Base-by-base conservation (phyloP, 2,888 invertebrate species). In the Therioaphis trifolii region DNA sequence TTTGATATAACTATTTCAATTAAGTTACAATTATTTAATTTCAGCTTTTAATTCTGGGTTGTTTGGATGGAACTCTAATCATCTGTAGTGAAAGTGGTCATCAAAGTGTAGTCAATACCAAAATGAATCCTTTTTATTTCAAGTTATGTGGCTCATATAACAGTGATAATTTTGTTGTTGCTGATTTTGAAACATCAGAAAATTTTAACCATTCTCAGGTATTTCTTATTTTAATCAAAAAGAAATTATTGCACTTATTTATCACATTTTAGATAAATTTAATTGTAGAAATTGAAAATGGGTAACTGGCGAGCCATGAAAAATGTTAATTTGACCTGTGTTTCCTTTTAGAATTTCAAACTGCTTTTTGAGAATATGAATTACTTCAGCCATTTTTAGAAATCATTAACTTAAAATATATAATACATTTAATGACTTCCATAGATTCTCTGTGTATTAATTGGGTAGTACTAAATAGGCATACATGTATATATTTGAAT, bases 81-180 rank as follows among this genome's bases (percentile, higher is more conserved):
- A 52, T 82, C 35, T 82, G 74, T 15, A 21, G 24, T 9, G 72
- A 82, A 74, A 63, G 74, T 3, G 82, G 82, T 4, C 72, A 82
- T 52, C 82, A 82, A 21, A 82, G 74, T 74, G 14, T 82, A 58
- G 82, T 82, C 24, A 66, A 27, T 7, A 63, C 52, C n/a, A 82
- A 82, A 82, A 63, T 82, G 72, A 82, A 72, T 46, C 49, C 82
- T 18, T 35, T 40, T 63, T 40, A 7, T 52, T 82, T 72, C 9
- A 74, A 82, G 63, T 40, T 82, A 66, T 82, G 82, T 82, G 82
- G 82, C 24, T 72, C 72, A 63, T 82, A 82, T 63, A 82, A 82
- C 24, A 24, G 40, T 11, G 74, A 82, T 66, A 74, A 74, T 74
- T 82, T 82, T 74, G 74, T 82, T 74, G 63, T 82, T 63, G 74